Evolutionary conservation across 2,888 invertebrate genomes (phyloP).

Genomic region (Caenorhabditis wallacei): DNA sequence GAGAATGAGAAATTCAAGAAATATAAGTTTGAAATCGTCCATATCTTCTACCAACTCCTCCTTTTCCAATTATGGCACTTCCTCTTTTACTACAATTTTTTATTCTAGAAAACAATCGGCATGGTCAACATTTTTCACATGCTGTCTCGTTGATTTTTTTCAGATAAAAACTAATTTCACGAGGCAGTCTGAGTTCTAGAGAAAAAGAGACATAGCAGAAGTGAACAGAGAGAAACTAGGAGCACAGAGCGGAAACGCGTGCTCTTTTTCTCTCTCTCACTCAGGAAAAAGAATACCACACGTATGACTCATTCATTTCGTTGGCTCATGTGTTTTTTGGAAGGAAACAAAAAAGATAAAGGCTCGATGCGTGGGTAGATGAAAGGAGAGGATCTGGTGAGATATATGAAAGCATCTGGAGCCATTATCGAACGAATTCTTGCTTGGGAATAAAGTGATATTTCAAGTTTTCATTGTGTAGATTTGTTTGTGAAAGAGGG

Average conservation of each 20-base stretch:
- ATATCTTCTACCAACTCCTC: too few relatives aligned
- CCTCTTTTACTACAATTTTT: too few relatives aligned
- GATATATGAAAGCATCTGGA: background rate
- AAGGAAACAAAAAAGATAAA: background rate
- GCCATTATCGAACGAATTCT: background rate
- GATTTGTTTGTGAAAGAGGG: too few relatives aligned
- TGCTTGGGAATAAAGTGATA: background rate
- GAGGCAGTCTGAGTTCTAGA: background rate
- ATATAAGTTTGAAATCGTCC: too few relatives aligned
- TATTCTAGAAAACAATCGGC: too few relatives aligned
- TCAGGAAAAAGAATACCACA: conserved; percentile 14
- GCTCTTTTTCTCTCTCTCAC: background rate
- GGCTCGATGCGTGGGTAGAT: conserved; percentile 12
- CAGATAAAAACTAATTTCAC: background rate
- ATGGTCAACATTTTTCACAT: background rate
- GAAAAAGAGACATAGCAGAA: background rate
- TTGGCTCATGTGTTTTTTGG: conserved; percentile 8
- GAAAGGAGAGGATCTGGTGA: background rate
- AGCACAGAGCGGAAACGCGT: conserved; percentile 14
- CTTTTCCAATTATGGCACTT: too few relatives aligned
- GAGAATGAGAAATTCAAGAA: too few relatives aligned
- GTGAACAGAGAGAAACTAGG: conserved; percentile 8
- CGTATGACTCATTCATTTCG: conserved; percentile 43
- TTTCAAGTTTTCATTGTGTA: too few relatives aligned
- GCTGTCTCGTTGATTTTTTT: background rate